phyloP scores from a whole-genome alignment of 2,113 vertebrate species.

The Elachura formosa region DNA sequence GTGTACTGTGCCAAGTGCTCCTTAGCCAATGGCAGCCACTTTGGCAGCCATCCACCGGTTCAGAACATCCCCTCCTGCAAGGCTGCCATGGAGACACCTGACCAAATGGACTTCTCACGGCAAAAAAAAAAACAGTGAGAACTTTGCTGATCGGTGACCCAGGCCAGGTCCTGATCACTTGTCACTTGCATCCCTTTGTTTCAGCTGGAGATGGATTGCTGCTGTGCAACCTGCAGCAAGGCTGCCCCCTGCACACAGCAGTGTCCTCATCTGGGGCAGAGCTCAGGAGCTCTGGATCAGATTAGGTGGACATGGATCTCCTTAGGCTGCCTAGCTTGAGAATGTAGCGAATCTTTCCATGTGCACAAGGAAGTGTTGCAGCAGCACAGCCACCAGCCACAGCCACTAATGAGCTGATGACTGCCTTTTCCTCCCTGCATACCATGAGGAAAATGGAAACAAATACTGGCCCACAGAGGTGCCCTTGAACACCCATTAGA shows the following conservation, averaged over 20 bases:
- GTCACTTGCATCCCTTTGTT: slow-evolving; percentile 36
- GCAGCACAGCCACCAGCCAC: not conserved
- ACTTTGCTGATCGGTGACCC: slow-evolving; percentile 51
- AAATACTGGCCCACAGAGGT: not conserved
- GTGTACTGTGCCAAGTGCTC: not conserved
- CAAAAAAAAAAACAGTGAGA: not conserved
- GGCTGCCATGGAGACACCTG: not conserved
- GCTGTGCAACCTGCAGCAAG: not conserved
- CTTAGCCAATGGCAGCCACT: not conserved
- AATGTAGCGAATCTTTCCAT: not conserved
- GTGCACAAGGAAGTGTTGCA: not conserved
- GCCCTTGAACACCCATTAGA: not conserved
- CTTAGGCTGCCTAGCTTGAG: not conserved
- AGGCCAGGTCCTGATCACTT: slow-evolving; percentile 50
- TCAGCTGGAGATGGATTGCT: slow-evolving; percentile 29
- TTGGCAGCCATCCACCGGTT: slow-evolving; percentile 10
- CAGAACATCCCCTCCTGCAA: not conserved
- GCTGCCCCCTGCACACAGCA: not conserved
- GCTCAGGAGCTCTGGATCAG: not conserved
- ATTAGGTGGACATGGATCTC: not conserved
- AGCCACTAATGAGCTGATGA: not conserved
- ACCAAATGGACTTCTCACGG: not conserved
- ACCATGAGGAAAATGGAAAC: not conserved
- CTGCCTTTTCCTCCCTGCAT: not conserved
- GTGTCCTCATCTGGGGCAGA: not conserved